Evolutionary conservation across 2,888 invertebrate species (phyloP), one percentile per base, ranked within the genome.

Genomic region (Dione juno): DNA sequence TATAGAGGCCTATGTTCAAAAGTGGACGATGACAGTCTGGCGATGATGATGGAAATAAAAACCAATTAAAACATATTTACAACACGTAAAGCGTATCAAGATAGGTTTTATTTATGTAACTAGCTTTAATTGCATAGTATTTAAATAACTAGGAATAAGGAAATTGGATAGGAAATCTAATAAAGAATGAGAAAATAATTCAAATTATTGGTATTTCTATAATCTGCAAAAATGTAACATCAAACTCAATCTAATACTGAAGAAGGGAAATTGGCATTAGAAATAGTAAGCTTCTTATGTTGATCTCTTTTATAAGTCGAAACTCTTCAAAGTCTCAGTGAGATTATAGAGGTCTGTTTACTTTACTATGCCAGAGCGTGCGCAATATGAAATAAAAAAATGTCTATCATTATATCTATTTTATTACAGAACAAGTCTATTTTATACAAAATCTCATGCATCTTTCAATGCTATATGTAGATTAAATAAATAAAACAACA

Each of bases 301-400:
- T 45, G 43, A 66, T 43, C 57, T 66, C 61, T 19, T 45, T 66
- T 66, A 57, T 66, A 54, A 66, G 21, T 54, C 41, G 14, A 66
- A 37, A 28, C 43, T 59, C 28, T 59, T 59, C 43, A 28, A 21
- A 59, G 28, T 45, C 35, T n/a, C 45, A 43, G 45, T 45, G n/a
- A 45, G 45, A 61, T 61, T 45, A 61, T 11, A 35, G 28, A 45
- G 45, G 28, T 16, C 45, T 45, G 41, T 41, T 43, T 61, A 43
- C 13, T 11, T 45, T 35, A 28, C 61, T 45, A 10, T 6, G n/a
- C 1, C 16, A 13, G n/a, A 35, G 35, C 43, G 13, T 37, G 11
- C 16, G 7, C 21, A 59, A 41, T 11, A 11, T 8, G 16, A 40
- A 57, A 40, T 28, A 54, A 54, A 53, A n/a, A 37, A 28, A 28